phyloP scores from a whole-genome alignment of 2,797 vertebrate genomes.

The Hozukius guyotensis region DNA sequence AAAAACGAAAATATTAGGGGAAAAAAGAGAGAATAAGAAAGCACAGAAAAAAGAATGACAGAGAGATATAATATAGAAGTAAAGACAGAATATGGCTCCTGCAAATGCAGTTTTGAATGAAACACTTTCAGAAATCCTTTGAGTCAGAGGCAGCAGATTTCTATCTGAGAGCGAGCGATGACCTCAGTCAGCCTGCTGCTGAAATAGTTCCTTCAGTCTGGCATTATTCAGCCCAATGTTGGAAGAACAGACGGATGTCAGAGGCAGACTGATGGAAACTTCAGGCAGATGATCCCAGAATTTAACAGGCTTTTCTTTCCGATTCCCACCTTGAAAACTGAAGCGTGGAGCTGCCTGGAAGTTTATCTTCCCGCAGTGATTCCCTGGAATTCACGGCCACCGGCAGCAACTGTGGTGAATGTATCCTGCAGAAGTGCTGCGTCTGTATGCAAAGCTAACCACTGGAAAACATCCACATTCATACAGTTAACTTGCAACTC shows the following conservation, averaged over 20 bases:
- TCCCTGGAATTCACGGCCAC: slow-evolving; percentile 13
- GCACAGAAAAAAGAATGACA: not conserved
- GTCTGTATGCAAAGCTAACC: not conserved
- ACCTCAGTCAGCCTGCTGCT: not conserved
- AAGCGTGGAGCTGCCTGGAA: not conserved
- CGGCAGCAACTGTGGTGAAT: not conserved
- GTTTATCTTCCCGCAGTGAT: not conserved
- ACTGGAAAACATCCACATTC: not conserved
- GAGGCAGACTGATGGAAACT: slow-evolving; percentile 15
- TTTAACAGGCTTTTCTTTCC: slow-evolving; percentile 30
- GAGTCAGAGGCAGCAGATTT: not conserved
- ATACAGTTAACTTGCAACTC: not conserved
- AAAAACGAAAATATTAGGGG: too few relatives aligned
- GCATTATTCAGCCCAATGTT: not conserved
- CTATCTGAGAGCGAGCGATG: not conserved
- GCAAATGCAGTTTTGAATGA: not conserved
- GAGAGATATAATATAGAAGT: not conserved
- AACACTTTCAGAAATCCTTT: not conserved
- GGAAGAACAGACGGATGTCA: not conserved
- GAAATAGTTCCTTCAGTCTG: not conserved
- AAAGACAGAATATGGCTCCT: not conserved
- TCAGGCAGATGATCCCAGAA: not conserved
- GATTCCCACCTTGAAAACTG: not conserved
- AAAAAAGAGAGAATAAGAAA: not conserved
- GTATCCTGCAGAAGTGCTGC: not conserved